Percentiles rank a stretch among this genome's conserved stretches.
Conservation (phyloP, 2,797 vertebrate species). For the Ctenochaetus hawaiiensis region DNA sequence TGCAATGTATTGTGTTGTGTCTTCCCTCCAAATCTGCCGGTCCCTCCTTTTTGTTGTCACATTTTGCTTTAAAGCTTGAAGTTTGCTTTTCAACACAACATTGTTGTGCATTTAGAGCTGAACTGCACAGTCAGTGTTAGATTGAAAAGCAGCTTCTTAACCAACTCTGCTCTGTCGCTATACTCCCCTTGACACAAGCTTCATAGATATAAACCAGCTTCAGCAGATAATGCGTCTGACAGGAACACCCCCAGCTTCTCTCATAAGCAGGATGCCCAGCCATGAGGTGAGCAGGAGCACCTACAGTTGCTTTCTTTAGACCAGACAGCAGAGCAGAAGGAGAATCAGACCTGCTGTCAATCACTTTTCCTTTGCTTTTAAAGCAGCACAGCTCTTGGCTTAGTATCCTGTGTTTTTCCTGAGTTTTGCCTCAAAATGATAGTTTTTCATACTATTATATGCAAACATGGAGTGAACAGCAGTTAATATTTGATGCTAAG, state of each 20-base stretch:
- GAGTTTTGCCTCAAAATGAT: background rate
- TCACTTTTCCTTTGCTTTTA: slow-evolving; percentile 13
- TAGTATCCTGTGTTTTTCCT: background rate
- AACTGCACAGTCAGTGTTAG: slow-evolving; percentile 29
- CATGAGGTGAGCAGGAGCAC: slow-evolving; percentile 93
- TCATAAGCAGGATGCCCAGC: slow-evolving; percentile 99
- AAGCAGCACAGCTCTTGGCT: slow-evolving; percentile 11
- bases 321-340: slow-evolving; percentile 8
- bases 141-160: slow-evolving; percentile 73
- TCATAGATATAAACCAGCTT: slow-evolving; percentile 99
- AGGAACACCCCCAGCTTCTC: slow-evolving; percentile 97
- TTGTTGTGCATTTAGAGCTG: slow-evolving; percentile 5
- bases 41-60: slow-evolving; percentile 19
- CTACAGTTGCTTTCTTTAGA: slow-evolving; percentile 33
- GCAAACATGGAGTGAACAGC: background rate
- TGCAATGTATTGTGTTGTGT: slow-evolving; percentile 38
- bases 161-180: slow-evolving; percentile 87
- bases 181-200: slow-evolving; percentile 96
- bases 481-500: background rate
- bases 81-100: slow-evolving; percentile 54
- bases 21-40: slow-evolving; percentile 29
- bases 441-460: background rate
- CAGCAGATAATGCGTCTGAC: slow-evolving; percentile 99
- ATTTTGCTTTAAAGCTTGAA: slow-evolving; percentile 48
- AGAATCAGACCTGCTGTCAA: slow-evolving; percentile 11